Conservation (phyloP, 2,797 vertebrate genomes). For the Percopsis omiscomaycus region DNA sequence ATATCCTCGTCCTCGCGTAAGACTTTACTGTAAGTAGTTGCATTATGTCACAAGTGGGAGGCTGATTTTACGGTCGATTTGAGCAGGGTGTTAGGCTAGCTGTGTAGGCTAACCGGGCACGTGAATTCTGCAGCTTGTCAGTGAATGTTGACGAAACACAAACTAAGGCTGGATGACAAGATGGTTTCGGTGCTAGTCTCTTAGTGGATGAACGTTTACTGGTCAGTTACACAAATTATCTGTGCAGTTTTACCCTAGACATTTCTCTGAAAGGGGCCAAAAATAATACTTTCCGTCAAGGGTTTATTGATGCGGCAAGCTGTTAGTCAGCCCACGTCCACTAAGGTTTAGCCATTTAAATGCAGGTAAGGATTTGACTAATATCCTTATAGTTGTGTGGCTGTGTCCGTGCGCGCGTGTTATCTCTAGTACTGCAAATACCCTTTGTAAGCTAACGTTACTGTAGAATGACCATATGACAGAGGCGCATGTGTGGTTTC, state of each 20-base stretch:
- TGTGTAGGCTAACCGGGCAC: conserved; percentile 8
- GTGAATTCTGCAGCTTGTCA: neutral
- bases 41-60: too few species aligned
- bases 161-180: conserved; percentile 17
- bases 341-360: conserved; percentile 50
- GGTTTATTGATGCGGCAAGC: neutral
- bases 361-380: conserved; percentile 68
- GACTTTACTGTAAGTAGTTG: conserved; percentile 52
- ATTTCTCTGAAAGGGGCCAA: too few species aligned
- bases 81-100: conserved; percentile 19
- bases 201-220: neutral
- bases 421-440: conserved; percentile 38
- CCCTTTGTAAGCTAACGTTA: neutral
- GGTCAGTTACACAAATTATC: neutral
- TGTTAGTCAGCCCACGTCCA: neutral
- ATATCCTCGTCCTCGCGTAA: conserved; percentile 25
- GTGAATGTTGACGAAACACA: conserved; percentile 20
- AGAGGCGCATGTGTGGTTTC: conserved; percentile 21
- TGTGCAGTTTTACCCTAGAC: neutral
- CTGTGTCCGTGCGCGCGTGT: conserved; percentile 14
- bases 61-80: too few species aligned
- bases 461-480: conserved; percentile 18
- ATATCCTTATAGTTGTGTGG: conserved; percentile 63
- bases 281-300: too few species aligned
- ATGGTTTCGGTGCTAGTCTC: conserved; percentile 18